These are phyloP conservation scores for Orthosia cruda DNA, from an alignment of 2,888 invertebrate species.

Conservation along the genomic window DNA sequence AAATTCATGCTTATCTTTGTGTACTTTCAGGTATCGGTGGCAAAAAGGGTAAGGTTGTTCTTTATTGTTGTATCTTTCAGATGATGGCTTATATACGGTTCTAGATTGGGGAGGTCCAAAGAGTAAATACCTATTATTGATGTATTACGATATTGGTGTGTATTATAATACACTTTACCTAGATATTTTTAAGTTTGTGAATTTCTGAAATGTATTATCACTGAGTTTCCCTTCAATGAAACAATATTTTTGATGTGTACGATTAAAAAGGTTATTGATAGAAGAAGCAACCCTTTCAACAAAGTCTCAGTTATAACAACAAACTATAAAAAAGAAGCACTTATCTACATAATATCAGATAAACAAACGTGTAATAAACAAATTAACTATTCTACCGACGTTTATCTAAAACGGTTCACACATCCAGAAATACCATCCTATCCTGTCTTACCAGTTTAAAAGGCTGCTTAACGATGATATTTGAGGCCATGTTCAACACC, in stretches of 20 bases:
- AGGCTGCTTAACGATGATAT: conserved; percentile 37
- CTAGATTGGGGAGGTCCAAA: background rate
- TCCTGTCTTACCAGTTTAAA: conserved; percentile 19
- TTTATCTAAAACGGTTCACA: conserved; percentile 14
- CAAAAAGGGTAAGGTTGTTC: background rate
- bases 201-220: no score
- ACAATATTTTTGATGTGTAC: background rate
- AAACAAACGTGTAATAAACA: no score
- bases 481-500: conserved; percentile 50
- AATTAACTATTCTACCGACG: background rate
- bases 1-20: conserved; percentile 16
- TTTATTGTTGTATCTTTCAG: background rate
- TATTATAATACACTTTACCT: no score
- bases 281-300: background rate
- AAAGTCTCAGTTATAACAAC: background rate
- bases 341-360: background rate
- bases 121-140: no score
- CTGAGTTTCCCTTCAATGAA: no score
- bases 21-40: background rate
- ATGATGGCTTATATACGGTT: background rate
- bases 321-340: background rate
- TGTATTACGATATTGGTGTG: no score
- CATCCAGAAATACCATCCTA: conserved; percentile 11
- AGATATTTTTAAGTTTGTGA: no score
- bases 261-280: background rate